phyloP scores from a whole-genome alignment of 2,113 vertebrate species.

The Sciurus niger region DNA sequence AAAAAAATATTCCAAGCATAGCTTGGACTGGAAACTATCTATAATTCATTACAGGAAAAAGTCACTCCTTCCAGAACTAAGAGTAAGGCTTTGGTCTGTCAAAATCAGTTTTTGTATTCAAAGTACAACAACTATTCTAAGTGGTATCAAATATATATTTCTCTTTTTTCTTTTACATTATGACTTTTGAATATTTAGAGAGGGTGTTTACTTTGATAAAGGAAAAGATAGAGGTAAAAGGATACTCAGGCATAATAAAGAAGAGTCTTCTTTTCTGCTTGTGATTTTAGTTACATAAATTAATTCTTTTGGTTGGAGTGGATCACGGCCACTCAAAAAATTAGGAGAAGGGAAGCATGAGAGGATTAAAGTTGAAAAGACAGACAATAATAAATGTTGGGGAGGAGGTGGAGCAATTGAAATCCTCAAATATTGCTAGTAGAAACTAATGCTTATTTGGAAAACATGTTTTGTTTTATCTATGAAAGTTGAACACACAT shows the following conservation, averaged over 20 bases:
- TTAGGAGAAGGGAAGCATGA: not conserved
- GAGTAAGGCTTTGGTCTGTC: slow-evolving; percentile 48
- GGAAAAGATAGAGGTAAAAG: not conserved
- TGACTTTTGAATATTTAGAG: slow-evolving; percentile 48
- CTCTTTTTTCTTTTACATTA: not conserved
- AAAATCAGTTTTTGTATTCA: slow-evolving; percentile 41
- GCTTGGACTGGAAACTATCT: slow-evolving; percentile 25
- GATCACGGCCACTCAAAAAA: not conserved
- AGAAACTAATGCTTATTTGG: not conserved
- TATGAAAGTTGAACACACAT: not conserved
- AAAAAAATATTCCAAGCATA: slow-evolving; percentile 43
- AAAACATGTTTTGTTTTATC: not conserved
- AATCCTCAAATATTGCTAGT: not conserved
- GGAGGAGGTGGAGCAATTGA: not conserved
- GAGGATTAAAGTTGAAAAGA: not conserved
- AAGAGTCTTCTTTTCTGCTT: not conserved
- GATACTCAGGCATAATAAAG: not conserved
- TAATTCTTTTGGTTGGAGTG: not conserved
- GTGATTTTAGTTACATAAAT: not conserved
- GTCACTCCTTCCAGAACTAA: not conserved
- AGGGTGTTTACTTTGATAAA: not conserved
- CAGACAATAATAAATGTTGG: not conserved
- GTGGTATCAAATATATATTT: slow-evolving; percentile 20
- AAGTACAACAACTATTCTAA: not conserved
- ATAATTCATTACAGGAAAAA: slow-evolving; percentile 62